Evolutionary conservation across 1,140 invertebrate species (phyloP).

Genomic region (Psilanteris sp.): DNA sequence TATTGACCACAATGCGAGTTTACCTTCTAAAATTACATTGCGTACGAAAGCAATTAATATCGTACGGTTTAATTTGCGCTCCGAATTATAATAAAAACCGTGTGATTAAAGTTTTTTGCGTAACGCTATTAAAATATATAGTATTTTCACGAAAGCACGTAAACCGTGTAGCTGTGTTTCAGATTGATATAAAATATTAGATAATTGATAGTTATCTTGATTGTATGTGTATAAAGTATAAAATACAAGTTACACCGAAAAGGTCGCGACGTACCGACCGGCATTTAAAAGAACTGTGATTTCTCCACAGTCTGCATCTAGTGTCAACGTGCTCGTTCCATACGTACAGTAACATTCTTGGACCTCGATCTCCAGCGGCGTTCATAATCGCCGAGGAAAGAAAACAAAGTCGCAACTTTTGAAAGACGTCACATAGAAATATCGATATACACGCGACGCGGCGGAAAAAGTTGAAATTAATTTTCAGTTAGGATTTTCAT

Average conservation of each 20-base stretch:
- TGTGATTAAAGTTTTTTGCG: not conserved
- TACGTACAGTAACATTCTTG: slow-evolving; percentile 54
- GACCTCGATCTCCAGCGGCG: slow-evolving; percentile 39
- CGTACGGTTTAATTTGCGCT: too few species aligned
- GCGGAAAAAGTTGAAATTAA: not conserved
- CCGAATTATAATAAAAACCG: too few species aligned
- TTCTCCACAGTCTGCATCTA: slow-evolving; percentile 48
- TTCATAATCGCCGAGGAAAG: slow-evolving; percentile 34
- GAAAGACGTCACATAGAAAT: slow-evolving; percentile 37
- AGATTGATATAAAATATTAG: slow-evolving; percentile 48
- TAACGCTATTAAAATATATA: slow-evolving; percentile 27
- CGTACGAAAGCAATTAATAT: too few species aligned
- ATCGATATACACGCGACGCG: slow-evolving; percentile 34
- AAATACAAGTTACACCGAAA: slow-evolving; percentile 53
- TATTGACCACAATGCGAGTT: too few species aligned
- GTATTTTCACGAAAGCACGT: not conserved
- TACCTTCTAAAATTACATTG: too few species aligned
- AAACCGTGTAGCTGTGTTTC: slow-evolving; percentile 46
- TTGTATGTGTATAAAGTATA: slow-evolving; percentile 45
- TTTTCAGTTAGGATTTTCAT: slow-evolving; percentile 8
- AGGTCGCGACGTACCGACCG: slow-evolving; percentile 50
- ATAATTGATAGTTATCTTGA: slow-evolving; percentile 61
- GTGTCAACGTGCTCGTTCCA: slow-evolving; percentile 58
- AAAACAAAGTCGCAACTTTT: slow-evolving; percentile 44
- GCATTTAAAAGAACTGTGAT: slow-evolving; percentile 44